phyloP scores from a whole-genome alignment of 1,140 invertebrate species.

The Apis florea region DNA sequence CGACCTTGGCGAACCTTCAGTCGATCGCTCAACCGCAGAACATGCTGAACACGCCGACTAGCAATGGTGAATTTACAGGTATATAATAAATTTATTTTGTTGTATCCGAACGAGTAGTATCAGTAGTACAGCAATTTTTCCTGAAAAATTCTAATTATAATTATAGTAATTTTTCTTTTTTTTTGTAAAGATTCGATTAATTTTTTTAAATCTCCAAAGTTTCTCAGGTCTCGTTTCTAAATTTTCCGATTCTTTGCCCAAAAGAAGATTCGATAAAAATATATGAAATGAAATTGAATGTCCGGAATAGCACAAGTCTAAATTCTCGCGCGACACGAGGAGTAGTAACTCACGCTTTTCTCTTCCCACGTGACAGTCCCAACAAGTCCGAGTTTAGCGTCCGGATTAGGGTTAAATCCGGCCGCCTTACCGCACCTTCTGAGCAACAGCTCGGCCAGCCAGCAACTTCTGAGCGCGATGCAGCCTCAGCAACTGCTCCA shows the following conservation, averaged over 20 bases:
- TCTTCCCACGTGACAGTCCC: conserved; percentile 73
- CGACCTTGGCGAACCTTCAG: conserved; percentile 90
- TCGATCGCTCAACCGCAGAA: conserved; percentile 87
- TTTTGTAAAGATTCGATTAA: too few species aligned
- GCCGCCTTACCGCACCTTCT: conserved; percentile 85
- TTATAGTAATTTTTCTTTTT: neutral
- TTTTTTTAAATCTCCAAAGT: too few species aligned
- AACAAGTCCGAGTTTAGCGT: conserved; percentile 79
- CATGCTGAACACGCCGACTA: conserved; percentile 82
- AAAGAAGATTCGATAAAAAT: neutral
- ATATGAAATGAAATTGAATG: neutral
- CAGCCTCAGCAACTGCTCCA: conserved; percentile 82
- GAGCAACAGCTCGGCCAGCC: conserved; percentile 84
- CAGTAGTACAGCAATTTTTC: neutral
- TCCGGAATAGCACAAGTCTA: neutral
- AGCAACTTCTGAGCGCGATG: conserved; percentile 84
- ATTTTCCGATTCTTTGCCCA: too few species aligned
- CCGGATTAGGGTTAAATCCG: conserved; percentile 81
- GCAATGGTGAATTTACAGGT: conserved; percentile 73
- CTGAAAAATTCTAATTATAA: neutral
- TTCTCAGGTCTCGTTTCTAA: too few species aligned
- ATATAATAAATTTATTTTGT: neutral
- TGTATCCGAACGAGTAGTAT: too few species aligned
- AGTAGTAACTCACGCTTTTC: conserved; percentile 1
- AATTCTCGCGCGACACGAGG: neutral